Base-by-base conservation (phyloP, 2,797 vertebrate genomes). In the Molossus molossus region DNA sequence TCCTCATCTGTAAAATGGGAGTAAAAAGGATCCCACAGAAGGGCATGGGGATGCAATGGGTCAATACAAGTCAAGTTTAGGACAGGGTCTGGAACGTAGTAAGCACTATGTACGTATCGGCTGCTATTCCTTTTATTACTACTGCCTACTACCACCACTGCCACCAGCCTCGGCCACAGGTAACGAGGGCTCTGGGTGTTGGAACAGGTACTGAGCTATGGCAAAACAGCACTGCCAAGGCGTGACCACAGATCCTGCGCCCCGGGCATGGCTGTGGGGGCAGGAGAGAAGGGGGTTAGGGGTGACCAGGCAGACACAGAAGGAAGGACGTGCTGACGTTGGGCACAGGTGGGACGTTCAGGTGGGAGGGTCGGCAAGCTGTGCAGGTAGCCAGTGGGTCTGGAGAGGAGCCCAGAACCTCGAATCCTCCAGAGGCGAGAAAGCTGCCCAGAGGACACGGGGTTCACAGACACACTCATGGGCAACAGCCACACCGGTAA, bases 371-470 rank as follows among this genome's bases (percentile, higher is more conserved):
- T 13, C n/a, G n/a, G 37, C 23, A 50, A 6, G 77, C 57, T 17
- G 23, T 27, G 11, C 17, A 12, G 80, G 40, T n/a, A 62, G 76
- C 65, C 58, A 50, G 6, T 0, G 8, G 12, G 37, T 25, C 76
- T n/a, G 18, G 25, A 14, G 23, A 73, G 62, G 29, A 53, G 33
- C 33, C 20, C 27, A 53, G 86, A 10, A 6, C 53, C 65, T 15
- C 1, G 12, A 67, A 50, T 45, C 48, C 33, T 20, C 37, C 73
- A 20, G 8, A 1, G 76, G 25, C 29, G 48, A 2, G 7, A 50
- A 4, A n/a, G 60, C 67, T 40, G 1, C n/a, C 18, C 48, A 0
- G 33, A 4, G 2, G 21, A 15, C 0, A 2, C 0, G n/a, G 21
- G 0, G 6, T 57, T 57, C n/a, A 14, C 33, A 25, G 60, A 65